Evolutionary conservation across 2,113 vertebrate species (phyloP).

Genomic region (Phalacrocorax aristotelis): DNA sequence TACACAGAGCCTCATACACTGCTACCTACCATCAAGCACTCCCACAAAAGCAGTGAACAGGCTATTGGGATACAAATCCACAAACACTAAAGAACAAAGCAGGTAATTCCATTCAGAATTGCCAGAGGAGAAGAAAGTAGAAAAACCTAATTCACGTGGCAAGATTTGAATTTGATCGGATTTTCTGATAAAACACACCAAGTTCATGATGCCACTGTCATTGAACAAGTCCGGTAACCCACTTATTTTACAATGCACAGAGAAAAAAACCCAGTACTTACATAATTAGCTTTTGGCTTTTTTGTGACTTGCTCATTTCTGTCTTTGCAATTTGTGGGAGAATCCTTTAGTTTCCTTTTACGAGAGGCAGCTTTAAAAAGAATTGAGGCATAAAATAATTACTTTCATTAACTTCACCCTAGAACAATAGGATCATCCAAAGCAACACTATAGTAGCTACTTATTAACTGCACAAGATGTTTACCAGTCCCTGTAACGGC

Average conservation of each 20-base stretch:
- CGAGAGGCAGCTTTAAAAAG: constrained; percentile 64
- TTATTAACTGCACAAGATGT: neutral
- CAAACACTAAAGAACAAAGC: neutral
- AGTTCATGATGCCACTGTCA: neutral
- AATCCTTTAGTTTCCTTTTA: constrained; percentile 79
- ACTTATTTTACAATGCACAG: neutral
- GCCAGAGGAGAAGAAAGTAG: neutral
- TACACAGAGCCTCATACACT: neutral
- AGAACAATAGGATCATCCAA: neutral
- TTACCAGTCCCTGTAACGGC: neutral
- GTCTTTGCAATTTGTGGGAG: constrained; percentile 48
- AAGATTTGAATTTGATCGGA: neutral
- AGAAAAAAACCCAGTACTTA: constrained; percentile 64
- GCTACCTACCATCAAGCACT: neutral
- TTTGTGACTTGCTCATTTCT: constrained; percentile 70
- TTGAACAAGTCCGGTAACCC: neutral
- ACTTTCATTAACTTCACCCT: neutral
- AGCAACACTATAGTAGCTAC: neutral
- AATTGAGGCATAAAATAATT: neutral
- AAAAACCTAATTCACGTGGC: neutral
- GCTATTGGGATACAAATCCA: neutral
- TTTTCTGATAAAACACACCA: neutral
- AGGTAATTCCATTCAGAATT: neutral
- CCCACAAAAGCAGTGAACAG: neutral
- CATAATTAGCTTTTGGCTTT: constrained; percentile 73